Conservation (phyloP, 2,113 vertebrate genomes). For the Corydoras maculifer region DNA sequence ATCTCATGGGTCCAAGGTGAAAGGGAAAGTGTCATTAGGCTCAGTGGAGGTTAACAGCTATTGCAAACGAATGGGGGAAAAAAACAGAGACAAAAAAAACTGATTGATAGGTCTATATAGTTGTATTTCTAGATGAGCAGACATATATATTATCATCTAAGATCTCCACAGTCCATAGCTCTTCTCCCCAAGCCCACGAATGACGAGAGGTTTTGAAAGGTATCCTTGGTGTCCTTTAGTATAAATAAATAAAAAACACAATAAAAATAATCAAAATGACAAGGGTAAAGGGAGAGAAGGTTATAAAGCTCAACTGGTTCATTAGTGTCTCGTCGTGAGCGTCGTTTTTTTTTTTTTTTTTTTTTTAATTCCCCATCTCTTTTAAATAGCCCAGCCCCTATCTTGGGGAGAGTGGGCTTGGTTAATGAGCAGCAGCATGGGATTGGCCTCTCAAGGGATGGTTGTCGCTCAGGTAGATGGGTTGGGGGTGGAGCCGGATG, state of each 20-base stretch:
- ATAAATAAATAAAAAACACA: constrained; percentile 41
- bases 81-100: constrained; percentile 23
- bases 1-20: constrained; percentile 9
- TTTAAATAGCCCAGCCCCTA: constrained; percentile 19
- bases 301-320: too few species aligned
- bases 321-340: too few species aligned
- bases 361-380: constrained; percentile 6
- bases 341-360: too few species aligned
- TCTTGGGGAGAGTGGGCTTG: constrained; percentile 22
- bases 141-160: constrained; percentile 57
- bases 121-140: constrained; percentile 68
- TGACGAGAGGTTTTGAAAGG: constrained; percentile 79
- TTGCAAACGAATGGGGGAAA: constrained; percentile 48
- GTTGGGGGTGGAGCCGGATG: constrained; percentile 92
- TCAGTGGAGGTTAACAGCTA: constrained; percentile 31
- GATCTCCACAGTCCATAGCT: constrained; percentile 23
- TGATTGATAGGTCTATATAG: constrained; percentile 49
- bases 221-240: constrained; percentile 34
- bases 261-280: constrained; percentile 21
- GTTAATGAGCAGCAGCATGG: constrained; percentile 60
- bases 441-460: constrained; percentile 49
- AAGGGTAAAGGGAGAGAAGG: constrained; percentile 35
- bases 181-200: constrained; percentile 32
- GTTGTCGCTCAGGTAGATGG: constrained; percentile 85
- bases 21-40: constrained; percentile 10